Conservation (phyloP, 2,888 invertebrate species). For the Hipparchia sbordonii region DNA sequence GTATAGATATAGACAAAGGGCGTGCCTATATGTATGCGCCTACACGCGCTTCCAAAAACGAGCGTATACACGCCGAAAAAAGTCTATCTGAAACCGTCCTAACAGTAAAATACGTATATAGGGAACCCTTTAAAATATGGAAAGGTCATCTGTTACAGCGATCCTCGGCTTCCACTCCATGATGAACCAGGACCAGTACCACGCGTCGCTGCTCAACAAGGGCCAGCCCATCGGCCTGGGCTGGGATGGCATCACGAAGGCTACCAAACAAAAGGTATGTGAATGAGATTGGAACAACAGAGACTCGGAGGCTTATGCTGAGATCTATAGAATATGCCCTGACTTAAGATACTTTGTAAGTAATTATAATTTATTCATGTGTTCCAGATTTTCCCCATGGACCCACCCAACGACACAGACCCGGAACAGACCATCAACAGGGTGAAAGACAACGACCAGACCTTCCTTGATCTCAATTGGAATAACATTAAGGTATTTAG, state of each 20-base stretch:
- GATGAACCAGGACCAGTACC: conserved; percentile 99
- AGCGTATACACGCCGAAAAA: too few species aligned
- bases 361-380: too few species aligned
- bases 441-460: conserved; percentile 94
- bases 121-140: not conserved
- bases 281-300: too few species aligned
- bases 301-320: too few species aligned
- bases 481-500: conserved; percentile 97
- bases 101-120: not conserved
- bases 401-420: conserved; percentile 98
- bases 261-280: conserved; percentile 90
- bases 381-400: conserved; percentile 89
- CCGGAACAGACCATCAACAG: conserved; percentile 95
- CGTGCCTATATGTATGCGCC: too few species aligned
- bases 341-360: too few species aligned
- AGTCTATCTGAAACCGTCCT: too few species aligned
- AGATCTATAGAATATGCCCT: too few species aligned
- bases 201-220: conserved; percentile 96
- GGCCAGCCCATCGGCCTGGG: conserved; percentile 94
- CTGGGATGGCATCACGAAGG: conserved; percentile 97
- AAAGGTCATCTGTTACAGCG: conserved; percentile 82
- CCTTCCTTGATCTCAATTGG: conserved; percentile 96
- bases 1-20: too few species aligned
- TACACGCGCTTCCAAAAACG: too few species aligned
- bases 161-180: conserved; percentile 99